Evolutionary conservation across 2,113 vertebrate species (phyloP), one percentile per base, ranked within the genome.

Genomic region (Prionailurus viverrinus): DNA sequence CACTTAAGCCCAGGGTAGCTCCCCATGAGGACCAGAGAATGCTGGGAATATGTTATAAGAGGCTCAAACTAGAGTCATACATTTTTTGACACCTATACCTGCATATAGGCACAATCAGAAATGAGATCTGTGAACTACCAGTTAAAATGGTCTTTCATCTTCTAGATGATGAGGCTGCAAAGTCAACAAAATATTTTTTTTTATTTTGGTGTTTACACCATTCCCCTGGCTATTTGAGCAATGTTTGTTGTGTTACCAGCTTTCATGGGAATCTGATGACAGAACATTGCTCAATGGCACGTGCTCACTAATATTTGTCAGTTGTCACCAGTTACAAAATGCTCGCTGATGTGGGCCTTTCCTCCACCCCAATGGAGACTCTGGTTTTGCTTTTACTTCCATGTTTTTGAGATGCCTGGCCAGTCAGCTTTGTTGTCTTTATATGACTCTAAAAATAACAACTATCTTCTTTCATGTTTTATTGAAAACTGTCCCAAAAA

Each of bases 391-490:
- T 85, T 69, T 53, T 16, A 66, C 36, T 4, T 53, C 9, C 1
- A n/a, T 53, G 3, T 41, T 53, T 73, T 36, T 81, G 81, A 96
- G 86, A 78, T 93, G 89, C 16, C 63, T 31, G 18, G 14, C 27
- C 29, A 82, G 39, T 83, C 93, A 89, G 55, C 39, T 84, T 95
- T 74, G 65, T 89, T 97, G 92, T 90, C 88, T 94, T 94, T 66
- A 73, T 81, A 9, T 68, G 19, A 84, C 68, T 94, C 88, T 92
- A 90, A 97, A 96, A 92, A 94, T 97, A 88, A 87, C 16, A 68
- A 84, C 87, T 73, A 11, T 66, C 27, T 66, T 19, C 83, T 97
- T 97, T 97, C 58, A 97, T 92, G 79, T 95, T 69, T 89, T 95
- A 97, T 92, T 97, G 23, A 92, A 96, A 97, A 92, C n/a, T 65